Evolutionary conservation across 2,888 invertebrate species (phyloP).

Genomic region (Rhamnusium bicolor): DNA sequence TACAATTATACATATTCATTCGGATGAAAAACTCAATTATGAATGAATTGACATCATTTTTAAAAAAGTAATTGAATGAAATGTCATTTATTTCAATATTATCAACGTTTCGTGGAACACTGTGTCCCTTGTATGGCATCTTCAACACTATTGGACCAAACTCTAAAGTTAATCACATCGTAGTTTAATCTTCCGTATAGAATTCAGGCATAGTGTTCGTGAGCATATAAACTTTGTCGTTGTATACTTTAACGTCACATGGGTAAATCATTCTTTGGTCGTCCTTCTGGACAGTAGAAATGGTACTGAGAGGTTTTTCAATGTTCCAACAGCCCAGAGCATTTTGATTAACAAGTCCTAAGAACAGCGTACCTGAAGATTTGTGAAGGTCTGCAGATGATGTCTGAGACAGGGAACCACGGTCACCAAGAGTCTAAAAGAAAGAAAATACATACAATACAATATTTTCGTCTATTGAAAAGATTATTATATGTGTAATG

Average conservation of each 20-base stretch:
- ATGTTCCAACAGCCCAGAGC: slow-evolving; percentile 86
- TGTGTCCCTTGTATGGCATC: slow-evolving; percentile 70
- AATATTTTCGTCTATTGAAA: too few relatives aligned
- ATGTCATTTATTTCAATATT: not conserved
- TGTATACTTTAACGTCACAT: slow-evolving; percentile 78
- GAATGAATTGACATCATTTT: too few relatives aligned
- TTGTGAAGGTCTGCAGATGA: slow-evolving; percentile 80
- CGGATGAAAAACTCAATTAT: too few relatives aligned
- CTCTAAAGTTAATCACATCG: slow-evolving; percentile 77
- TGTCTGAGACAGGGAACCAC: slow-evolving; percentile 79
- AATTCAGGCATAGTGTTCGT: slow-evolving; percentile 79
- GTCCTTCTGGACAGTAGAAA: slow-evolving; percentile 76
- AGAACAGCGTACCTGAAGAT: slow-evolving; percentile 77
- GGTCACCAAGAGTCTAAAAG: slow-evolving; percentile 75
- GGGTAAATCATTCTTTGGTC: slow-evolving; percentile 80
- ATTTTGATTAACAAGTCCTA: slow-evolving; percentile 80
- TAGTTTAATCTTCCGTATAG: slow-evolving; percentile 77
- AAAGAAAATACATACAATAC: too few relatives aligned
- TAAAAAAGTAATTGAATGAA: too few relatives aligned
- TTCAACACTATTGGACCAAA: slow-evolving; percentile 72
- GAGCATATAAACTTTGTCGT: slow-evolving; percentile 78
- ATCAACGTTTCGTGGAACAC: slow-evolving; percentile 57
- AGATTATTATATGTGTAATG: too few relatives aligned
- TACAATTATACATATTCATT: too few relatives aligned
- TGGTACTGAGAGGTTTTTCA: slow-evolving; percentile 69